A percentile compares a stretch with the other conserved stretches of the same genome.
Evolutionary conservation across 2,113 vertebrate species (phyloP).

Genomic region (Equus quagga): DNA sequence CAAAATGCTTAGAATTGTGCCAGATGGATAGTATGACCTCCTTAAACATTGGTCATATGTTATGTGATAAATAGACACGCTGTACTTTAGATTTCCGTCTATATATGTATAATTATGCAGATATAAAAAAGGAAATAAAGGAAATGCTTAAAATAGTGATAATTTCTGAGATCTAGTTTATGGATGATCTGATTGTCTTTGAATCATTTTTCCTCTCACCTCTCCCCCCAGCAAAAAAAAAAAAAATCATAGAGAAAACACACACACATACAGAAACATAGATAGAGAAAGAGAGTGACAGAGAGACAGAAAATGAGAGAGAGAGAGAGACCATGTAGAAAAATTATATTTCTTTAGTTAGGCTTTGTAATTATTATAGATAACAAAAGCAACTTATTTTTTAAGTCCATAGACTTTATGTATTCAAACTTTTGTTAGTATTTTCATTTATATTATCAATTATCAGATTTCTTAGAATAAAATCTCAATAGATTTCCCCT

Average conservation of each 20-base stretch:
- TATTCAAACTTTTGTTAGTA: neutral
- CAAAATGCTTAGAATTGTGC: neutral
- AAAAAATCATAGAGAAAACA: neutral
- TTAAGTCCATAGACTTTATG: neutral
- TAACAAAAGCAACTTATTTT: neutral
- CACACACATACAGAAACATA: fast-evolving
- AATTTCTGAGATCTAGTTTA: neutral
- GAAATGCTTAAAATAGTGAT: neutral
- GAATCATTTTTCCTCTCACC: neutral
- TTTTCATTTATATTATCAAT: neutral
- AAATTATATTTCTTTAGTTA: neutral
- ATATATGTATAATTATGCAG: neutral
- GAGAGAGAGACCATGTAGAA: neutral
- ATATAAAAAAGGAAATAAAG: neutral
- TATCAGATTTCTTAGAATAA: neutral
- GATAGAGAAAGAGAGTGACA: neutral
- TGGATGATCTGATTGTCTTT: neutral
- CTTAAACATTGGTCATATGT: neutral
- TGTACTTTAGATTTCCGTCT: neutral
- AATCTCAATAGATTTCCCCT: neutral
- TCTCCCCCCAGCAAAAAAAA: neutral
- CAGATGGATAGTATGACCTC: neutral
- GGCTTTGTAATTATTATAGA: neutral
- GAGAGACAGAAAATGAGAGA: neutral
- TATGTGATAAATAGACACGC: neutral